These are phyloP conservation scores for Parapristionchus giblindavisi DNA, from an alignment of 2,888 invertebrate genomes.

Conservation along the genomic window DNA sequence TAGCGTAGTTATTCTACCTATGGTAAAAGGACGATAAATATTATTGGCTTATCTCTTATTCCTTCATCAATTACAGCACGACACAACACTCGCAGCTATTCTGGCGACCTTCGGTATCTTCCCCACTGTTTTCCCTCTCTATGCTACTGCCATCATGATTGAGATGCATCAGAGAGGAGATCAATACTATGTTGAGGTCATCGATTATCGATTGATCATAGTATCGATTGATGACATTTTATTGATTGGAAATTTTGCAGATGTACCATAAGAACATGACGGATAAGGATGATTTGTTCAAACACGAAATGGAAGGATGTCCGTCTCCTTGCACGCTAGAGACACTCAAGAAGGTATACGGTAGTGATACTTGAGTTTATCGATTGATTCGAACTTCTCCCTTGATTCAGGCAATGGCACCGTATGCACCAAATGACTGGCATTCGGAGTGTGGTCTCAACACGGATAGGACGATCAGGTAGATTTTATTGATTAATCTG, in stretches of 20 bases:
- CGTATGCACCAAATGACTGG: slow-evolving; percentile 50
- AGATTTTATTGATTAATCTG: neutral
- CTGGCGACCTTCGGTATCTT: slow-evolving; percentile 61
- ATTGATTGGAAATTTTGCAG: no score
- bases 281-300: slow-evolving; percentile 51
- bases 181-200: slow-evolving; percentile 47
- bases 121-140: slow-evolving; percentile 60
- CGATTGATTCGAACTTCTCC: neutral
- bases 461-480: slow-evolving; percentile 38
- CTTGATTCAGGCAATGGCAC: slow-evolving; percentile 28
- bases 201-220: no score
- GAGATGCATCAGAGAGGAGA: slow-evolving; percentile 61
- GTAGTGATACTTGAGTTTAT: neutral
- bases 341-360: slow-evolving; percentile 41
- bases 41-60: neutral
- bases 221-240: no score
- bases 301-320: slow-evolving; percentile 58
- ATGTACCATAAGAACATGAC: slow-evolving; percentile 66
- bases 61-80: slow-evolving; percentile 55
- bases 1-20: no score
- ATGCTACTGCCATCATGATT: slow-evolving; percentile 61
- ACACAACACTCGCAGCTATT: slow-evolving; percentile 63
- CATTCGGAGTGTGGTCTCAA: slow-evolving; percentile 53
- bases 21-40: no score
- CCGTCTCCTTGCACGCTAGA: slow-evolving; percentile 56